Evolutionary conservation across 1,140 invertebrate genomes (phyloP), one percentile per base, ranked within the genome.

Genomic region (Phthorimaea operculella): DNA sequence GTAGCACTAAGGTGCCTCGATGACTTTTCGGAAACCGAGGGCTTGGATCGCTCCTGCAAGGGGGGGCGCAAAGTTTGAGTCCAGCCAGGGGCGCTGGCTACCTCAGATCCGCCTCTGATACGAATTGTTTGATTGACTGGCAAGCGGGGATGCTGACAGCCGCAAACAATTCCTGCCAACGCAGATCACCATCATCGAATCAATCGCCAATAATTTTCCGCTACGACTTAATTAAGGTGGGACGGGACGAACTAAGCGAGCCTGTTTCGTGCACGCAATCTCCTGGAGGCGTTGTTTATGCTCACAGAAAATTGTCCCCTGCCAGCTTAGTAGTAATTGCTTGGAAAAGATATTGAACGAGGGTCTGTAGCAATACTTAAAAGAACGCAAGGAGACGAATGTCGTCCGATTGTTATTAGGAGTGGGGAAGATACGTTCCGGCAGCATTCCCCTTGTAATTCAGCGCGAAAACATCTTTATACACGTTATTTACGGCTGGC

Each of bases 401-500:
- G 21, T 28, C 2, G 21, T 28, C 21, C 36, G 36, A 3, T n/a
- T 39, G n/a, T 10, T n/a, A 39, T 39, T 39, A 39, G n/a, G n/a
- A 39, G 36, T 39, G n/a, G 36, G 36, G 36, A 28, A 28, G 21
- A 39, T 39, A 10, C n/a, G n/a, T 39, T 39, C 36, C 36, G 36
- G 36, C 10, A 39, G 21, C 36, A 39, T 39, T 39, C n/a, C 36
- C 36, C n/a, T 12, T 39, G 36, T 39, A 39, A 39, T 39, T 39
- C 8, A 12, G 10, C 36, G 10, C 36, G 53, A 55, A 52, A 62
- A 59, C 58, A 62, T 57, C 58, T 59, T 59, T 57, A 59, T 55
- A 42, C 59, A 33, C 55, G 55, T 59, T 63, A 59, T 67, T 67
- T 67, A 67, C 54, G 59, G 59, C 50, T 45, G 36, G 10, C 36